Percentiles rank a stretch among this genome's conserved stretches.
These are phyloP conservation scores for Heliconius ethilla DNA, from an alignment of 2,888 invertebrate species.

Conservation along the genomic window DNA sequence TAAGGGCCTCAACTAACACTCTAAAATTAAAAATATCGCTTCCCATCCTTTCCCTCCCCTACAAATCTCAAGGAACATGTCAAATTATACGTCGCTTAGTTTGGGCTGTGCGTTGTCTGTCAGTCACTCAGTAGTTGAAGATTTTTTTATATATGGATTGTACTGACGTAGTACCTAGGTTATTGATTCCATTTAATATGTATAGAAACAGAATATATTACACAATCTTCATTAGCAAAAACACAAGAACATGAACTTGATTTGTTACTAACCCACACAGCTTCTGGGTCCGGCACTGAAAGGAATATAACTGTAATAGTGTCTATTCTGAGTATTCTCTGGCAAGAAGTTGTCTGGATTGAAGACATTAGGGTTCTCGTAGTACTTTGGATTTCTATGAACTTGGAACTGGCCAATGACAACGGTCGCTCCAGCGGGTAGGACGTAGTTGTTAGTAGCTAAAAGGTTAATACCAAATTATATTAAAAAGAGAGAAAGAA, in stretches of 20 bases:
- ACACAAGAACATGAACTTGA: background rate
- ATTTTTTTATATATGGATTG: background rate
- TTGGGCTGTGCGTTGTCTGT: no score
- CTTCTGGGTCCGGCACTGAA: conserved; percentile 92
- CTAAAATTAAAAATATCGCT: no score
- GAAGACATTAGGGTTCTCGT: conserved; percentile 86
- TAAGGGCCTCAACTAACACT: background rate
- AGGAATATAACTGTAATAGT: conserved; percentile 90
- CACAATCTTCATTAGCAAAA: background rate
- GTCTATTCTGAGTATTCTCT: conserved; percentile 87
- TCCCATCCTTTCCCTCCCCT: background rate
- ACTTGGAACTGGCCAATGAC: conserved; percentile 85
- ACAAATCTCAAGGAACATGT: background rate
- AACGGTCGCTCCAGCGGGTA: conserved; percentile 88
- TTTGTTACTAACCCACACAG: conserved; percentile 84
- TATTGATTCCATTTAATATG: background rate
- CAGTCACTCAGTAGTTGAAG: no score
- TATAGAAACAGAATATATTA: background rate
- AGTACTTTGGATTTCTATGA: conserved; percentile 85
- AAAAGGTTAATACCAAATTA: conserved; percentile 45
- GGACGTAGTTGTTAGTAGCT: conserved; percentile 84
- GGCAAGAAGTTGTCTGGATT: conserved; percentile 91
- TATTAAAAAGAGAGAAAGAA: background rate
- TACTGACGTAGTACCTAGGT: background rate
- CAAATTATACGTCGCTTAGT: no score